Percentiles rank a stretch among this genome's conserved stretches.
phyloP scores from a whole-genome alignment of 2,113 vertebrate genomes.

The Ciconia stormi region DNA sequence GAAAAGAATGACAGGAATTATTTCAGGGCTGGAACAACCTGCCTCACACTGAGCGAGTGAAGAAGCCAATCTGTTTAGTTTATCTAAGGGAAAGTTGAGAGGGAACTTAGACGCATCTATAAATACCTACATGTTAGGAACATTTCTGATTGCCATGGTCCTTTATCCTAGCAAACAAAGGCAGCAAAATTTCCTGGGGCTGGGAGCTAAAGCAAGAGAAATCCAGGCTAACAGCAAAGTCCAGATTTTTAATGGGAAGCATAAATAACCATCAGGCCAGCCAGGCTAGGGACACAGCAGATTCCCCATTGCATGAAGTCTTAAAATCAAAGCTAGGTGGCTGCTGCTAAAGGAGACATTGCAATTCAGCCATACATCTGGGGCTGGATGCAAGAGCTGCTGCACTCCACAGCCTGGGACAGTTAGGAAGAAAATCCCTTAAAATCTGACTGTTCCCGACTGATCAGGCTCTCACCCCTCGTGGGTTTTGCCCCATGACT shows the following conservation, averaged over 20 bases:
- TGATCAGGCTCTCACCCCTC: neutral
- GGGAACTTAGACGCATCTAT: conserved; percentile 40
- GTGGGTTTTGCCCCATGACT: neutral
- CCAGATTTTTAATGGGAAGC: neutral
- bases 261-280: neutral
- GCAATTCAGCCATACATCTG: neutral
- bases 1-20: conserved; percentile 39
- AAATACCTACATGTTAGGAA: conserved; percentile 56
- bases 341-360: neutral
- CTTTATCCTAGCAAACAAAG: conserved; percentile 51
- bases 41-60: neutral
- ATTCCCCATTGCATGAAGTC: neutral
- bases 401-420: neutral
- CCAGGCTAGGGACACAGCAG: neutral
- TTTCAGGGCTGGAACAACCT: conserved; percentile 56
- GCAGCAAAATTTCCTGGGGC: conserved; percentile 24
- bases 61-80: conserved; percentile 60
- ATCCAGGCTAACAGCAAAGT: neutral
- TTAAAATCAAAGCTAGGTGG: neutral
- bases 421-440: neutral
- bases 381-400: neutral
- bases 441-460: neutral
- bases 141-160: conserved; percentile 29
- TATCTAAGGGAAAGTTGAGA: conserved; percentile 52
- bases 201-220: neutral